Percentiles rank a stretch among this genome's conserved stretches.
These are phyloP conservation scores for Pycnonotus jocosus DNA, from an alignment of 2,113 vertebrate genomes.

Conservation along the genomic window DNA sequence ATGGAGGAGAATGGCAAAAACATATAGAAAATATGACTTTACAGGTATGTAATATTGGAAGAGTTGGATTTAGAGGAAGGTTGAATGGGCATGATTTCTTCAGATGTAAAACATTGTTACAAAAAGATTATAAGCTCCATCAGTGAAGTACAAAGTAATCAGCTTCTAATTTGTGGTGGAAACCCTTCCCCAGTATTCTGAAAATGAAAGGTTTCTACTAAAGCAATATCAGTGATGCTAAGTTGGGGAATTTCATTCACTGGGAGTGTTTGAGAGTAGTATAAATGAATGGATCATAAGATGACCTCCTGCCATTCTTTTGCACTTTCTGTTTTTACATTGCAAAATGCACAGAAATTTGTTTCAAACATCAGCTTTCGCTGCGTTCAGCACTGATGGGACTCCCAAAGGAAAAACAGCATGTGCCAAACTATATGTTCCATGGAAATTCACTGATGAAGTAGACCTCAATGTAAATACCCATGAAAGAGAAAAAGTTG, in stretches of 20 bases:
- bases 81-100: not conserved
- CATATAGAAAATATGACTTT: not conserved
- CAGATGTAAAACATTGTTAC: not conserved
- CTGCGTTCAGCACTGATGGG: fast-evolving
- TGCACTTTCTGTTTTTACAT: not conserved
- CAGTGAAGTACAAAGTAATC: not conserved
- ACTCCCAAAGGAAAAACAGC: not conserved
- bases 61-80: not conserved
- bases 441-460: not conserved
- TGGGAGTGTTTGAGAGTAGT: not conserved
- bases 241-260: not conserved
- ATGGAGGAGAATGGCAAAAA: not conserved
- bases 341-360: not conserved
- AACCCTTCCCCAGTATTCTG: not conserved
- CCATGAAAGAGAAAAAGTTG: not conserved
- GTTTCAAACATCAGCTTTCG: not conserved
- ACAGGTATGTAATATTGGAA: not conserved
- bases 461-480: not conserved
- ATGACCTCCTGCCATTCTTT: not conserved
- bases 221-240: not conserved
- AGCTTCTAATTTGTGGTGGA: not conserved
- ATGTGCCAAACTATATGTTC: not conserved
- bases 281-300: not conserved
- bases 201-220: not conserved
- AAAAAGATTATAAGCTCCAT: not conserved